These are phyloP conservation scores for Gymnogyps californianus DNA, from an alignment of 2,113 vertebrate genomes.

Conservation along the genomic window DNA sequence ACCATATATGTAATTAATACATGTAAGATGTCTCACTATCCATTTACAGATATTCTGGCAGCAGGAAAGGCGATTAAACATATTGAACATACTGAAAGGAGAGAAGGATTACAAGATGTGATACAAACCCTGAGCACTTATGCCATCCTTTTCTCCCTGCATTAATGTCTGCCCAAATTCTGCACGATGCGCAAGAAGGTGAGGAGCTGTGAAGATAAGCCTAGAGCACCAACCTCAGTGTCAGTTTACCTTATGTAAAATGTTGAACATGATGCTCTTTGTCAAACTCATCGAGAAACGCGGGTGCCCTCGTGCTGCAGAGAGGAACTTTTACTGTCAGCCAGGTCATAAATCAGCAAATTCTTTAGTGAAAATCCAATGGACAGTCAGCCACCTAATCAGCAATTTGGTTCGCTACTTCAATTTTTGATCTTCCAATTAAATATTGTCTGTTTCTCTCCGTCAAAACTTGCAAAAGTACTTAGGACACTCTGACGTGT, in stretches of 20 bases:
- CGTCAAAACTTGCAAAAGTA: neutral
- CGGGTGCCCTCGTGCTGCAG: accelerated
- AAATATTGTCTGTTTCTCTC: neutral
- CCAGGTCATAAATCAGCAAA: neutral
- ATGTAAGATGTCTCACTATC: neutral
- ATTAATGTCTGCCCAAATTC: neutral
- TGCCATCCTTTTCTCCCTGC: neutral
- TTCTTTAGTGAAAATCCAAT: neutral
- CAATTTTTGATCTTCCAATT: neutral
- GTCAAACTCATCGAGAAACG: neutral
- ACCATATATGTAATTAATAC: neutral
- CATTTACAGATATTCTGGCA: neutral
- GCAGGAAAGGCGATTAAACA: neutral
- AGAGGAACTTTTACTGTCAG: neutral
- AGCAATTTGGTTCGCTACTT: neutral
- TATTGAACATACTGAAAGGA: neutral
- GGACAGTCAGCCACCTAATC: neutral
- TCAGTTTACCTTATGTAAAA: neutral
- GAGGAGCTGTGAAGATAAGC: neutral
- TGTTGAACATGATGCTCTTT: neutral
- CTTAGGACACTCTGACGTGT: neutral
- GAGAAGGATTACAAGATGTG: accelerated
- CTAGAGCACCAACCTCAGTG: neutral
- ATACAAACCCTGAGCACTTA: neutral
- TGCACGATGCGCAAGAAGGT: neutral